These are phyloP conservation scores for Venustoraphidia nigricollis DNA, from an alignment of 2,888 invertebrate species.

Conservation along the genomic window DNA sequence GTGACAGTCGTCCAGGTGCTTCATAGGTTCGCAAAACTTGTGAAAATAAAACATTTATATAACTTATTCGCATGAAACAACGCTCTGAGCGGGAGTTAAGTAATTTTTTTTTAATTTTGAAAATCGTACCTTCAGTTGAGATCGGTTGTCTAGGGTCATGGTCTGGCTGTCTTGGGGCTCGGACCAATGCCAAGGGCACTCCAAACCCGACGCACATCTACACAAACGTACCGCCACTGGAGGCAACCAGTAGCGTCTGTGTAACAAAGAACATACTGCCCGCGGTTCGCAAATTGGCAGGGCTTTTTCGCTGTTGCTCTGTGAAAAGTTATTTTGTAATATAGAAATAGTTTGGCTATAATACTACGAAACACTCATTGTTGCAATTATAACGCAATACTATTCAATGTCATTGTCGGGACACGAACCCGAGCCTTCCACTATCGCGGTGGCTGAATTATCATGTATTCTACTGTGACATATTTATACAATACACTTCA, in stretches of 20 bases:
- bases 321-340: conserved; percentile 6
- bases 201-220: conserved; percentile 36
- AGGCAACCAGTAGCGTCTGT: conserved; percentile 40
- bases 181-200: conserved; percentile 32
- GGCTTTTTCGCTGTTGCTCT: conserved; percentile 45
- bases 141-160: conserved; percentile 39
- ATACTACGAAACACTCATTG: too few species aligned
- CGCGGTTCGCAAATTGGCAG: conserved; percentile 31
- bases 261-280: conserved; percentile 37
- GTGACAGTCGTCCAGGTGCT: conserved; percentile 27
- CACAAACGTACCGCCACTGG: conserved; percentile 42
- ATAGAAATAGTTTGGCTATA: too few species aligned
- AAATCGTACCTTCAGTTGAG: conserved; percentile 37
- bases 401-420: too few species aligned
- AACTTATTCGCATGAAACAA: too few species aligned
- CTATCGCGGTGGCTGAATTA: too few species aligned
- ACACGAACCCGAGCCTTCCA: too few species aligned
- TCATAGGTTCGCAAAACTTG: conserved; percentile 36
- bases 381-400: too few species aligned
- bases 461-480: too few species aligned
- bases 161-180: conserved; percentile 23
- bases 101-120: conserved; percentile 4
- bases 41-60: conserved; percentile 13
- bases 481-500: too few species aligned
- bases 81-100: neutral